Evolutionary conservation across 2,797 vertebrate species (phyloP), one percentile per base, ranked within the genome.

Genomic region (Eleutherodactylus coqui): DNA sequence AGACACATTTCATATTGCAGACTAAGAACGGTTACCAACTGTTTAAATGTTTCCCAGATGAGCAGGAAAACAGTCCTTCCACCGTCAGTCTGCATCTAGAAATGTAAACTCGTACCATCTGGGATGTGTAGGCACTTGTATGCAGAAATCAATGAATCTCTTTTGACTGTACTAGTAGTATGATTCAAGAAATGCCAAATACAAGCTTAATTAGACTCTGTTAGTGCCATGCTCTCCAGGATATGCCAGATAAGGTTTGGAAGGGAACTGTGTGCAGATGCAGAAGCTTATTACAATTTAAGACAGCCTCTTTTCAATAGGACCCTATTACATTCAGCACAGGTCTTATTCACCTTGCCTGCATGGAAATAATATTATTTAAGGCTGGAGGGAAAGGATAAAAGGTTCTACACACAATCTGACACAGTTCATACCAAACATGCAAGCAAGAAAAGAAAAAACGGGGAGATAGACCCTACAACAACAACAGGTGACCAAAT

Each of bases 91-190:
- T 55, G 17, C 41, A 72, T 79, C 49, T 24, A 72, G 27, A 85
- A 79, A 58, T 75, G 67, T 80, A 80, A 80, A 79, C 27, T 75
- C 76, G 13, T 60, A 41, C 62, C 84, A 85, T 79, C 64, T 85
- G 84, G 64, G 64, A 67, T 85, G 24, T 85, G 9, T 69, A 79
- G 58, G 43, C 29, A 51, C 19, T 67, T 77, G n/a, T 36, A 14
- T 41, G 36, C 21, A 32, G 43, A 73, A 83, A 75, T 81, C 32
- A 27, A 17, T 69, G 13, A 36, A 53, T 81, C 24, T 24, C 62
- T 51, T 38, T 36, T 16, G 24, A 34, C 45, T 81, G 43, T 24
- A 27, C 29, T n/a, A 41, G 11, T 69, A 69, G 45, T 70, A 11
- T 47, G 45, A 24, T 69, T n/a, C 19, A 69, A n/a, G 17, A 43